Conservation (phyloP, 2,888 invertebrate genomes). For the Adineta ricciae region DNA sequence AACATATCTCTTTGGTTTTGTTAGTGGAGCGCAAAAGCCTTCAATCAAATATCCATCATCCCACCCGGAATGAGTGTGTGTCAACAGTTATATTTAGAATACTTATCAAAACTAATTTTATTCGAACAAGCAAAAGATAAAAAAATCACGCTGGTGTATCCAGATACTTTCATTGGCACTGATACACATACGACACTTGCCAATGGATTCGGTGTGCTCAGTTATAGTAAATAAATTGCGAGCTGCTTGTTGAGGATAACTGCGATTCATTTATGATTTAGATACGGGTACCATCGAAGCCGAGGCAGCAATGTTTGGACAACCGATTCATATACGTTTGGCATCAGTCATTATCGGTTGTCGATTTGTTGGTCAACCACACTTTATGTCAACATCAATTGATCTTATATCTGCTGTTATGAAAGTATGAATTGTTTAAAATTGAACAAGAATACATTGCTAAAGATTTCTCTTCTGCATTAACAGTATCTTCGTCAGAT, state of each 20-base stretch:
- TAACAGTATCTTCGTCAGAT: slow-evolving; percentile 70
- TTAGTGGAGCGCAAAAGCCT: slow-evolving; percentile 91
- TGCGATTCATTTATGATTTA: neutral
- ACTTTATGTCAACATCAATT: slow-evolving; percentile 78
- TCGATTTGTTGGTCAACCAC: slow-evolving; percentile 65
- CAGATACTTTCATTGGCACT: slow-evolving; percentile 87
- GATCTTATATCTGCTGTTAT: slow-evolving; percentile 93
- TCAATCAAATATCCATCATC: slow-evolving; percentile 88
- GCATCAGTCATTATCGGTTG: slow-evolving; percentile 85
- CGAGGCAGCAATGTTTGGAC: slow-evolving; percentile 95
- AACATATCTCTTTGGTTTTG: neutral
- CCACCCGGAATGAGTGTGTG: slow-evolving; percentile 96
- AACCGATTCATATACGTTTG: slow-evolving; percentile 87
- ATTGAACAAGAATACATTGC: neutral
- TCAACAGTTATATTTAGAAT: slow-evolving; percentile 94
- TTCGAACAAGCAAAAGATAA: slow-evolving; percentile 39
- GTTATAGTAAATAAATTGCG: slow-evolving; percentile 67
- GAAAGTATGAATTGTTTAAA: slow-evolving; percentile 59
- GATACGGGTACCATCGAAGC: slow-evolving; percentile 53
- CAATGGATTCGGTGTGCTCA: slow-evolving; percentile 85
- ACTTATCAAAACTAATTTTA: slow-evolving; percentile 80
- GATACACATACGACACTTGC: slow-evolving; percentile 99
- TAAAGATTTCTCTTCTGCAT: neutral
- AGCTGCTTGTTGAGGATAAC: neutral
- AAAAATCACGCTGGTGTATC: slow-evolving; percentile 59